phyloP scores from a whole-genome alignment of 2,113 vertebrate species.

The Bungarus multicinctus region DNA sequence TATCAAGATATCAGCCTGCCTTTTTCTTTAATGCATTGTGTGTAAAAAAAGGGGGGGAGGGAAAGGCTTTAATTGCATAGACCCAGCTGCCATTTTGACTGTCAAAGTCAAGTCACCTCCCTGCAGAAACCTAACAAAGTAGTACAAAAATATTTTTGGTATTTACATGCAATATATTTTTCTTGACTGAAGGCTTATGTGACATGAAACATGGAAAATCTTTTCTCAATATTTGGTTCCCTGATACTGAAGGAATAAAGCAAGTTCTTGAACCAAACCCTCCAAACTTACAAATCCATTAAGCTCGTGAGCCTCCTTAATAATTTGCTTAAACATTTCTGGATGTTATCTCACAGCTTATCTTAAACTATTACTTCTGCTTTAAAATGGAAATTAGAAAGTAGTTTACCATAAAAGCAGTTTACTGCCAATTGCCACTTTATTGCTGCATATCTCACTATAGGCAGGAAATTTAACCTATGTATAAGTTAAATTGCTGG shows the following conservation, averaged over 20 bases:
- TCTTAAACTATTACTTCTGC: not conserved
- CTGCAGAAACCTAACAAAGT: not conserved
- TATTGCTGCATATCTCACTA: not conserved
- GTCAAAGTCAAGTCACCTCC: not conserved
- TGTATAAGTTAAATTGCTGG: not conserved
- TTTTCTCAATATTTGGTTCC: not conserved
- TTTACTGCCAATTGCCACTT: not conserved
- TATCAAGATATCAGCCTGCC: not conserved
- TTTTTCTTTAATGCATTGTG: not conserved
- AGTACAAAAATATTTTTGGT: not conserved
- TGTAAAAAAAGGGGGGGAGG: not conserved
- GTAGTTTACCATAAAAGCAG: not conserved
- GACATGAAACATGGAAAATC: not conserved
- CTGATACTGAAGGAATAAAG: not conserved
- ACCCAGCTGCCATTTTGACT: not conserved
- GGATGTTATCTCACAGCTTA: not conserved
- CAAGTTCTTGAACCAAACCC: not conserved
- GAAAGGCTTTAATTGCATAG: not conserved
- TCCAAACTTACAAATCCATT: not conserved
- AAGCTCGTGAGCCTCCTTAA: not conserved
- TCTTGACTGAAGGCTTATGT: not conserved
- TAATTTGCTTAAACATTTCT: not conserved
- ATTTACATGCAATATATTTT: not conserved
- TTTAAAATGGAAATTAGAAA: not conserved
- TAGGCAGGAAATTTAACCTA: not conserved